Evolutionary conservation across 2,113 vertebrate genomes (phyloP).

Genomic region (Nicator chloris): DNA sequence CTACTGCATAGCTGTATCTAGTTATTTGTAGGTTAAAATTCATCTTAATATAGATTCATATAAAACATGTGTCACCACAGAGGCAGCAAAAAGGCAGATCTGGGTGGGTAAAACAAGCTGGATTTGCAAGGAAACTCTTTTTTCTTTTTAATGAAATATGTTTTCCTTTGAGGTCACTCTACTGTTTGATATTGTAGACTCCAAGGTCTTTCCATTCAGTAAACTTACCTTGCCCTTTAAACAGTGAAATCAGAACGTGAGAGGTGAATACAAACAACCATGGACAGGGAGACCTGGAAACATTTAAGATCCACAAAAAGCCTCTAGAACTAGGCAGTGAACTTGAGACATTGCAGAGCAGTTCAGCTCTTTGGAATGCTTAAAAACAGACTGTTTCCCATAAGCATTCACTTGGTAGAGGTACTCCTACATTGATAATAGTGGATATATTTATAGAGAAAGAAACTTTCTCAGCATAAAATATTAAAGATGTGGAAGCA

Average conservation of each 20-base stretch:
- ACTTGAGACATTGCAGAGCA: neutral
- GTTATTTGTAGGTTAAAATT: slow-evolving; percentile 87
- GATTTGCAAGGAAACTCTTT: slow-evolving; percentile 64
- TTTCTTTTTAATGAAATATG: slow-evolving; percentile 63
- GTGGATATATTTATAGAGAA: neutral
- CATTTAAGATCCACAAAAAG: neutral
- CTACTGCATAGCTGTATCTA: slow-evolving; percentile 79
- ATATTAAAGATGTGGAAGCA: neutral
- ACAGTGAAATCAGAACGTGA: slow-evolving; percentile 42
- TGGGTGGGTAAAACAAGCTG: slow-evolving; percentile 60
- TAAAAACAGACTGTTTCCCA: neutral
- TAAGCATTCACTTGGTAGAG: neutral
- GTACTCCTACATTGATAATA: neutral
- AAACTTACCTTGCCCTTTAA: slow-evolving; percentile 57
- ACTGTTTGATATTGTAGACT: slow-evolving; percentile 61
- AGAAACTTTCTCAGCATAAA: neutral
- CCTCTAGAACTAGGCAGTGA: neutral
- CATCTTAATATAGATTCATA: slow-evolving; percentile 84
- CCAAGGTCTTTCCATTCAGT: slow-evolving; percentile 43
- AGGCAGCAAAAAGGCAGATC: slow-evolving; percentile 61
- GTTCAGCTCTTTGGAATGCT: neutral
- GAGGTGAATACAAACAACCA: slow-evolving; percentile 20
- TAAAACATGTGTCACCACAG: slow-evolving; percentile 81
- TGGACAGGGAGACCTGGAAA: slow-evolving; percentile 5
- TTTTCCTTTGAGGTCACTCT: slow-evolving; percentile 48